Evolutionary conservation across 1,140 invertebrate genomes (phyloP).

Genomic region (Tetramorium simillimum): DNA sequence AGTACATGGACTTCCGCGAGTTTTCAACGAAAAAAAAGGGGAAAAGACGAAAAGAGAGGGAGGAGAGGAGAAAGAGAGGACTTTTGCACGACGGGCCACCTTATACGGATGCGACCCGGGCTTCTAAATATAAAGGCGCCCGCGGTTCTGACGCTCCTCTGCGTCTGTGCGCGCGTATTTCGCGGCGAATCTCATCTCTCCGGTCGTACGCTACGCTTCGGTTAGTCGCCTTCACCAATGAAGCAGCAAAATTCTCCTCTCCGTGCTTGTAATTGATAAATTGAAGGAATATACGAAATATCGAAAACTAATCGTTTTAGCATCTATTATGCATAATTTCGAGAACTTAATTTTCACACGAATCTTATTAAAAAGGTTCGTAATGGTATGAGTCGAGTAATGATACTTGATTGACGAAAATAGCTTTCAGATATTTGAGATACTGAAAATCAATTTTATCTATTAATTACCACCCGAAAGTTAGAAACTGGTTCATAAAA

Average conservation of each 20-base stretch:
- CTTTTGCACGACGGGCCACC: conserved; percentile 79
- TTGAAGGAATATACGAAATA: not conserved
- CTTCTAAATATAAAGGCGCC: conserved; percentile 85
- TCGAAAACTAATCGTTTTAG: not conserved
- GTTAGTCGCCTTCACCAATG: not conserved
- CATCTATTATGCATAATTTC: not conserved
- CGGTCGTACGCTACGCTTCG: conserved; percentile 7
- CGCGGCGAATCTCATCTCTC: conserved; percentile 64
- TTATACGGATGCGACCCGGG: conserved; percentile 85
- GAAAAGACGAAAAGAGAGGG: conserved; percentile 24
- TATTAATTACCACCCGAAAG: not conserved
- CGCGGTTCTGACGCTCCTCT: conserved; percentile 75
- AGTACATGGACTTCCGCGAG: not conserved
- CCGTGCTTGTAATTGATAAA: not conserved
- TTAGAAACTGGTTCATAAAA: not conserved
- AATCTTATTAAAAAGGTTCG: not conserved
- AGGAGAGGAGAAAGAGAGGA: conserved; percentile 62
- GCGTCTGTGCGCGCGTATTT: conserved; percentile 63
- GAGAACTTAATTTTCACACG: not conserved
- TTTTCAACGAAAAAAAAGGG: conserved; percentile 1
- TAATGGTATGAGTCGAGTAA: too few relatives aligned
- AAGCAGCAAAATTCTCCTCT: not conserved
- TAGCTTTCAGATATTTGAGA: not conserved
- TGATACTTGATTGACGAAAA: not conserved
- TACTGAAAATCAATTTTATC: not conserved